Percentiles rank a stretch among this genome's conserved stretches.
Evolutionary conservation across 2,113 vertebrate species (phyloP).

Genomic region (Paracanthobrama guichenoti): DNA sequence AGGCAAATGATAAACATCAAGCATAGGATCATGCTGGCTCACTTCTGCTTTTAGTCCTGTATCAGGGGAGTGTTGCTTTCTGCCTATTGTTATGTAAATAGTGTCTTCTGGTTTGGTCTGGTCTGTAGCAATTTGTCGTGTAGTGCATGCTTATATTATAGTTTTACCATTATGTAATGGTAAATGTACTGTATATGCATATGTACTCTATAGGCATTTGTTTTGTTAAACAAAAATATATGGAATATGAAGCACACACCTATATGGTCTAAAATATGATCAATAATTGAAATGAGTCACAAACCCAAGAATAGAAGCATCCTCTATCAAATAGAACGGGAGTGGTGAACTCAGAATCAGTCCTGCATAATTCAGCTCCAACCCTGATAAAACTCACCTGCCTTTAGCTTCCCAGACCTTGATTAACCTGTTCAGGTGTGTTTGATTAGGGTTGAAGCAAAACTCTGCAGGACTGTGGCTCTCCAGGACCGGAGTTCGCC

Average conservation of each 20-base stretch:
- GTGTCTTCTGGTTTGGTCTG: not conserved
- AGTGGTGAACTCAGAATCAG: too few relatives aligned
- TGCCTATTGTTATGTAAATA: not conserved
- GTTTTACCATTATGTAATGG: not conserved
- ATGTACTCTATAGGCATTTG: not conserved
- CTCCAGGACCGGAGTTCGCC: too few relatives aligned
- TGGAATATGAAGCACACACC: not conserved
- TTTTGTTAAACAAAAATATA: not conserved
- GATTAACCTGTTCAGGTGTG: too few relatives aligned
- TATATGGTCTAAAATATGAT: not conserved
- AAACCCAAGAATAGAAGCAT: not conserved
- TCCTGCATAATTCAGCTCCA: too few relatives aligned
- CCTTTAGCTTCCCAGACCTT: too few relatives aligned
- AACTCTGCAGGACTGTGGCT: too few relatives aligned
- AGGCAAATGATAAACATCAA: not conserved
- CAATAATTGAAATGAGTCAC: not conserved
- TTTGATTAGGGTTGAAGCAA: too few relatives aligned
- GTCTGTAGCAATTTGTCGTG: too few relatives aligned
- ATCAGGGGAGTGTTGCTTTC: not conserved
- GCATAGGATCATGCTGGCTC: not conserved
- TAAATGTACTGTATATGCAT: not conserved
- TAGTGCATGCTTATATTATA: not conserved
- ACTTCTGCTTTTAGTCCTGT: not conserved
- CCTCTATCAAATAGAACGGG: not conserved
- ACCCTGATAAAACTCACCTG: too few relatives aligned